Evolutionary conservation across 2,888 invertebrate species (phyloP).

Genomic region (Agonopterix arenella): DNA sequence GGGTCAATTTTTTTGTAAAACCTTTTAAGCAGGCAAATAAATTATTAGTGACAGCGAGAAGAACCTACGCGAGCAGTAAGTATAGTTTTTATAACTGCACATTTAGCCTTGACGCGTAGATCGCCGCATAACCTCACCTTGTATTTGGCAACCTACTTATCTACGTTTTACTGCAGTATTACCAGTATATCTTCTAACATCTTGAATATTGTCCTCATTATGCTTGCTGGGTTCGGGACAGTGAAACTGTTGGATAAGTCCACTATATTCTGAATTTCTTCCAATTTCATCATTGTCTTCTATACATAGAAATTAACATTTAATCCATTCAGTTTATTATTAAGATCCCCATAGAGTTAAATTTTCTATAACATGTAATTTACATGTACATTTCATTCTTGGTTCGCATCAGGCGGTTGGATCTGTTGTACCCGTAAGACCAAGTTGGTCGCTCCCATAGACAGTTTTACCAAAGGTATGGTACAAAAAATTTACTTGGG

Average conservation of each 20-base stretch:
- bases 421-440: conserved; percentile 60
- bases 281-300: no score
- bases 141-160: conserved; percentile 13
- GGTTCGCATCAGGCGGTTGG: conserved; percentile 47
- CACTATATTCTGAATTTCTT: no score
- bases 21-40: conserved; percentile 33
- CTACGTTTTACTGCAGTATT: background rate
- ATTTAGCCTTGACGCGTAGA: conserved; percentile 26
- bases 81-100: conserved; percentile 16
- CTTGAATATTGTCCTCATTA: background rate
- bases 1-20: conserved; percentile 47
- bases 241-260: no score
- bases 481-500: conserved; percentile 13
- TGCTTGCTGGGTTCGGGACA: no score
- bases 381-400: conserved; percentile 16
- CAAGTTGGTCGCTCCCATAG: conserved; percentile 46
- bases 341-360: no score
- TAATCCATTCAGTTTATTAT: no score
- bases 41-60: conserved; percentile 36
- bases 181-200: background rate
- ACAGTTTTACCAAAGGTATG: conserved; percentile 41
- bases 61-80: conserved; percentile 49
- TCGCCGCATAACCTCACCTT: conserved; percentile 37
- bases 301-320: no score
- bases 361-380: background rate